Evolutionary conservation across 2,797 vertebrate species (phyloP).

Genomic region (Helicolenus hilgendorfi): DNA sequence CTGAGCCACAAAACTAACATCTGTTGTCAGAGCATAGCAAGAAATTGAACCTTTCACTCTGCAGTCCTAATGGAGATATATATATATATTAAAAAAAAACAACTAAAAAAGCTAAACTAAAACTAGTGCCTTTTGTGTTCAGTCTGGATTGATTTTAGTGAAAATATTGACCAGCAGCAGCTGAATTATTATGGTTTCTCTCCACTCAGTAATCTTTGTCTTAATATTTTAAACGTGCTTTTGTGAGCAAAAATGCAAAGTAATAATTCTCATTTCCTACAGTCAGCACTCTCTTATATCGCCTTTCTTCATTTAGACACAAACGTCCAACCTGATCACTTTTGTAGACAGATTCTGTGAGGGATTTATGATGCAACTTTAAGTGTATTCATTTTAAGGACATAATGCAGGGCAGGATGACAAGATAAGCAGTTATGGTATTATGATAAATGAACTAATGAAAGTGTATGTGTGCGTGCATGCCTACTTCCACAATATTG

Average conservation of each 20-base stretch:
- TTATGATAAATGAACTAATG: constrained; percentile 49
- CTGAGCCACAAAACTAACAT: constrained; percentile 28
- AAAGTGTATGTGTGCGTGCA: background rate
- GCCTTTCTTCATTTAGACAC: constrained; percentile 21
- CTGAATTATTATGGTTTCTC: background rate
- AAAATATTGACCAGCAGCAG: background rate
- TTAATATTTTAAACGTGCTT: background rate
- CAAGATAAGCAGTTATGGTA: constrained; percentile 56
- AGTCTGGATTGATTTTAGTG: background rate
- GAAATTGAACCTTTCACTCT: background rate
- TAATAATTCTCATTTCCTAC: constrained; percentile 5
- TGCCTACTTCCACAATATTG: constrained; percentile 1
- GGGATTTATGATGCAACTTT: constrained; percentile 48
- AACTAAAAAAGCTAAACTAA: no score
- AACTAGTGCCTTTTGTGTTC: background rate
- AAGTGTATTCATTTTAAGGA: constrained; percentile 46
- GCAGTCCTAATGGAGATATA: background rate
- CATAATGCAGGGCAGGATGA: constrained; percentile 31
- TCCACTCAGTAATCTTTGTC: background rate
- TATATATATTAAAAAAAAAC: no score
- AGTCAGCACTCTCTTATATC: constrained; percentile 48
- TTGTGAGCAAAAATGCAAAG: constrained; percentile 21
- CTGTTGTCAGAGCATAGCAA: constrained; percentile 3
- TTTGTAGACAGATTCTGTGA: constrained; percentile 11
- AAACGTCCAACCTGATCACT: constrained; percentile 33